phyloP scores from a whole-genome alignment of 1,140 invertebrate genomes.

The Dendroctonus ponderosae region DNA sequence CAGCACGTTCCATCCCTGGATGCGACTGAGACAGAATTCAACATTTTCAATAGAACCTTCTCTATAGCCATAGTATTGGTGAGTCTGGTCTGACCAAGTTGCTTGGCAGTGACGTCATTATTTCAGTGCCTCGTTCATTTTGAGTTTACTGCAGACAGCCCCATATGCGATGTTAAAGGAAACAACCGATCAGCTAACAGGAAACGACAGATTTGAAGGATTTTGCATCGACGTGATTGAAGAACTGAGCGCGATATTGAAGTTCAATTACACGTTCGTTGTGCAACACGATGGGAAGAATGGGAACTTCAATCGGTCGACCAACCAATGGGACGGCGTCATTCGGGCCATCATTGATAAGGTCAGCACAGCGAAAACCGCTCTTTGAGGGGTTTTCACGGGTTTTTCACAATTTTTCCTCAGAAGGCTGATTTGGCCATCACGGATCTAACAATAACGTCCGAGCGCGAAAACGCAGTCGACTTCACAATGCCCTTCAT shows the following conservation, averaged over 20 bases:
- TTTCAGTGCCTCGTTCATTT: too few species aligned
- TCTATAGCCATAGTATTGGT: constrained; percentile 83
- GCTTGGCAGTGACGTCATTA: too few species aligned
- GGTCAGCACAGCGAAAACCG: constrained; percentile 55
- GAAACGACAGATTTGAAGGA: constrained; percentile 81
- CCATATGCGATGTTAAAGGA: constrained; percentile 86
- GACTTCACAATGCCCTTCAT: constrained; percentile 91
- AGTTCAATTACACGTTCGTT: constrained; percentile 86
- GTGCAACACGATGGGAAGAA: constrained; percentile 75
- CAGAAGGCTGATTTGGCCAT: constrained; percentile 71
- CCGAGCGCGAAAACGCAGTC: constrained; percentile 81
- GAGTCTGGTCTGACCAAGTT: too few species aligned
- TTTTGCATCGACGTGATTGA: constrained; percentile 80
- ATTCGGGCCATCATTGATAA: constrained; percentile 75
- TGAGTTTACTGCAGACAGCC: constrained; percentile 38
- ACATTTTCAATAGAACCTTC: constrained; percentile 79
- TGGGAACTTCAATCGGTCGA: constrained; percentile 63
- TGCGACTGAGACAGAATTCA: constrained; percentile 50
- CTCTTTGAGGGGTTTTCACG: too few species aligned
- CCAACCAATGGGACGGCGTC: constrained; percentile 85
- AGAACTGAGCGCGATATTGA: constrained; percentile 68
- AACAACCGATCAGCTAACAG: constrained; percentile 65
- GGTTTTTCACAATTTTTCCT: not conserved
- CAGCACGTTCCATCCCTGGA: constrained; percentile 49
- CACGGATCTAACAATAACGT: constrained; percentile 81